These are phyloP conservation scores for Tursiops truncatus DNA, from an alignment of 2,113 vertebrate species.

Conservation along the genomic window DNA sequence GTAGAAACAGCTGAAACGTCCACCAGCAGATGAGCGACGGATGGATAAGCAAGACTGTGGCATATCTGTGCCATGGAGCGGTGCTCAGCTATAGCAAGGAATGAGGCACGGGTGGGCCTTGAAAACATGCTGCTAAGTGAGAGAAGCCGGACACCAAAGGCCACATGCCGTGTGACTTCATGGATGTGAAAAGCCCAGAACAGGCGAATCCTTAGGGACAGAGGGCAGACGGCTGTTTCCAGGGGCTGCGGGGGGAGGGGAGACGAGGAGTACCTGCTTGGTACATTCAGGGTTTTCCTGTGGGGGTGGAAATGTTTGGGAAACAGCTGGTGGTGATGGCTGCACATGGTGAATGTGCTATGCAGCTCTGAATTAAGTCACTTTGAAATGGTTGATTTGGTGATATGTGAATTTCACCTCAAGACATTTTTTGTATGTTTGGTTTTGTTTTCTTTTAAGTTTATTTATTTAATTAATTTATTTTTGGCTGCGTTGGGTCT, in stretches of 20 bases:
- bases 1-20: background rate
- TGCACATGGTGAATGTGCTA: accelerated
- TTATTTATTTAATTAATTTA: no score
- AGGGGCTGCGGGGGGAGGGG: background rate
- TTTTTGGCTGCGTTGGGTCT: no score
- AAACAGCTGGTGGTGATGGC: background rate
- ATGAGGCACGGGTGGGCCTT: background rate
- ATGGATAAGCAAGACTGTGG: accelerated
- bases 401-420: background rate
- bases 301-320: no score
- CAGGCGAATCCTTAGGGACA: background rate
- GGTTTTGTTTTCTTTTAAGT: background rate
- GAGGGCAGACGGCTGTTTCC: background rate
- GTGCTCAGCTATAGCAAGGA: accelerated
- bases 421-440: background rate
- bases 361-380: accelerated
- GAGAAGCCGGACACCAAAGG: background rate
- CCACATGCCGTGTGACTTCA: accelerated
- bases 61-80: accelerated
- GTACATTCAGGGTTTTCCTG: background rate
- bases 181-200: background rate
- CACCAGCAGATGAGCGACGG: accelerated
- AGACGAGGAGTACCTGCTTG: background rate
- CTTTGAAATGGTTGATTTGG: background rate
- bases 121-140: background rate